phyloP scores from a whole-genome alignment of 2,113 vertebrate species.

The Tragelaphus scriptus region DNA sequence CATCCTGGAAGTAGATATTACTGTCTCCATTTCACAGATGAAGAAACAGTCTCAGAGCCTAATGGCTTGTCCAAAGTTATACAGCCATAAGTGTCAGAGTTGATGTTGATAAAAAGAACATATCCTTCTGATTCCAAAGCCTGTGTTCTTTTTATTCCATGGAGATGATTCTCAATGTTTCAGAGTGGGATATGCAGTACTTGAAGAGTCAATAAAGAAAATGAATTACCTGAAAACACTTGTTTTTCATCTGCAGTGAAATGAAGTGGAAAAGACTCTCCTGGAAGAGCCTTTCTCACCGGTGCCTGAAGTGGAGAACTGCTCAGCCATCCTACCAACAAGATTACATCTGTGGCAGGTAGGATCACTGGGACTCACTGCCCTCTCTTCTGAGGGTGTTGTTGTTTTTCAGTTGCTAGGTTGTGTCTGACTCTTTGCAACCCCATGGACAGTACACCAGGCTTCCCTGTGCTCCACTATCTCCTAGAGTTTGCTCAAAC shows the following conservation, averaged over 20 bases:
- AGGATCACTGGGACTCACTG: rapidly evolving
- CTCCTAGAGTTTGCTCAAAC: background rate
- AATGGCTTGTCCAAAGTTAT: background rate
- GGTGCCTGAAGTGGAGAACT: background rate
- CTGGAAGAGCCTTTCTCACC: background rate
- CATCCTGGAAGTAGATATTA: background rate
- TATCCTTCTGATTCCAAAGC: background rate
- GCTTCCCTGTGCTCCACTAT: background rate
- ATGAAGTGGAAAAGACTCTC: background rate
- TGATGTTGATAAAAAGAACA: background rate
- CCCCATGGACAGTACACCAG: background rate
- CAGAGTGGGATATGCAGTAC: background rate
- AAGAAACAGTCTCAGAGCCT: background rate
- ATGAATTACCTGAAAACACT: background rate
- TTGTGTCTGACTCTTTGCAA: background rate
- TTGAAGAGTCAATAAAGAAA: background rate
- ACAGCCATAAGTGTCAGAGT: background rate
- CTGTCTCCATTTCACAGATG: background rate
- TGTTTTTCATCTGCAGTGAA: background rate
- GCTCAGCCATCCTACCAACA: background rate
- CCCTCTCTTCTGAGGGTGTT: background rate
- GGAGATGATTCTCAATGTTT: background rate
- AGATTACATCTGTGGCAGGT: background rate
- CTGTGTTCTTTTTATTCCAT: background rate
- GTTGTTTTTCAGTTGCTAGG: background rate